Percentiles rank a stretch among this genome's conserved stretches.
Evolutionary conservation across 2,797 vertebrate species (phyloP).

Genomic region (Xenopus petersii): DNA sequence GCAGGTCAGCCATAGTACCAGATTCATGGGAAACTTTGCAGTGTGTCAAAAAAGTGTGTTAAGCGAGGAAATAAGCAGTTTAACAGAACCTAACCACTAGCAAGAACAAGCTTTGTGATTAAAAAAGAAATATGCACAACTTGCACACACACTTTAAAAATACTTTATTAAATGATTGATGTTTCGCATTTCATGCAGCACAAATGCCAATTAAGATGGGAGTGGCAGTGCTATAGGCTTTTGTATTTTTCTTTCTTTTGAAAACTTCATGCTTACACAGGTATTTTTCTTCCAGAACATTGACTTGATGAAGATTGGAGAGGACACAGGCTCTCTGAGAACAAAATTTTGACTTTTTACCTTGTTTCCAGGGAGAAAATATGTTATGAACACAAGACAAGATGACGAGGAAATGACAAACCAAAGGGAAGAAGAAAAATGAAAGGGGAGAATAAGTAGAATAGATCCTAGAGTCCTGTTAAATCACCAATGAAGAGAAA

Average conservation of each 20-base stretch:
- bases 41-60: no score
- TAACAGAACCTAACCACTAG: background rate
- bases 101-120: background rate
- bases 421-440: slow-evolving; percentile 43
- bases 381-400: slow-evolving; percentile 53
- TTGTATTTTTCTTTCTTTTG: slow-evolving; percentile 32
- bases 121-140: slow-evolving; percentile 23
- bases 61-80: background rate
- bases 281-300: slow-evolving; percentile 36
- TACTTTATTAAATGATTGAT: slow-evolving; percentile 30
- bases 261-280: slow-evolving; percentile 45
- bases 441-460: slow-evolving; percentile 44
- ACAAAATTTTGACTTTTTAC: slow-evolving; percentile 1
- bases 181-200: slow-evolving; percentile 37
- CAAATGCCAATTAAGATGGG: slow-evolving; percentile 23
- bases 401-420: slow-evolving; percentile 58
- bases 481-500: slow-evolving; percentile 18
- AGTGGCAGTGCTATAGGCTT: slow-evolving; percentile 22
- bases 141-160: slow-evolving; percentile 34
- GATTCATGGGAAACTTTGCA: background rate
- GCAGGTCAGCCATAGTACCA: background rate
- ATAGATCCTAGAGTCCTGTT: slow-evolving; percentile 43
- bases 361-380: slow-evolving; percentile 21
- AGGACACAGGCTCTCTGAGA: background rate
- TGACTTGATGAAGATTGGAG: slow-evolving; percentile 16